Evolutionary conservation across 2,113 vertebrate species (phyloP).

Genomic region (Carlito syrichta): DNA sequence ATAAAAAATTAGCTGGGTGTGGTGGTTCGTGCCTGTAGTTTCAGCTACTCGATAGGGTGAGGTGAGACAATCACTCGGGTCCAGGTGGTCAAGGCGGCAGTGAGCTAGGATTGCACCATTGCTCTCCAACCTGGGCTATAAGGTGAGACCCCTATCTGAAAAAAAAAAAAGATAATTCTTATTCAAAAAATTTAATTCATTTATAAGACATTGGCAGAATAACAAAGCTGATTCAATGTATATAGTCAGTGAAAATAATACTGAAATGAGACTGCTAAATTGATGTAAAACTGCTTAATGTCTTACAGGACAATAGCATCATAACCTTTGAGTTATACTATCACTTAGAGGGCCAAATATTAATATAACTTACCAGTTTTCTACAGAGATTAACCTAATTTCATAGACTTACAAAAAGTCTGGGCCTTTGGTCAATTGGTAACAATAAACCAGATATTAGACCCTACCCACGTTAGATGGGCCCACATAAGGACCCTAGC

Average conservation of each 20-base stretch:
- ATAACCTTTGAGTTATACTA: not conserved
- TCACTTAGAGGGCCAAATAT: not conserved
- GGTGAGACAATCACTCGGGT: too few species aligned
- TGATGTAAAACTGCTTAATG: not conserved
- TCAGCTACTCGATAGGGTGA: too few species aligned
- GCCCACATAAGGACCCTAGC: not conserved
- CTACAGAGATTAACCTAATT: not conserved
- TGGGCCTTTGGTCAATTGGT: not conserved
- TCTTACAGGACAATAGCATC: too few species aligned
- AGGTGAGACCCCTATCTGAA: too few species aligned
- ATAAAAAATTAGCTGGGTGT: too few species aligned
- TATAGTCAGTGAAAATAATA: not conserved
- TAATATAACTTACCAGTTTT: not conserved
- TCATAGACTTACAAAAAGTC: not conserved
- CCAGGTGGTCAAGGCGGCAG: too few species aligned
- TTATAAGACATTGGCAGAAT: not conserved
- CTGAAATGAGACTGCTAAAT: not conserved
- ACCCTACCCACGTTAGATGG: not conserved
- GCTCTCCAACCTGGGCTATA: too few species aligned
- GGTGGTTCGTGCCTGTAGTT: too few species aligned
- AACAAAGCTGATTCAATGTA: not conserved
- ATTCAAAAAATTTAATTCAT: slow-evolving; percentile 1
- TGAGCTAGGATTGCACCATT: too few species aligned
- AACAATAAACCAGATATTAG: not conserved
- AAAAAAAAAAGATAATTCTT: slow-evolving; percentile 2